Conservation (phyloP, 2,888 invertebrate species). For the Cactoblastis cactorum region DNA sequence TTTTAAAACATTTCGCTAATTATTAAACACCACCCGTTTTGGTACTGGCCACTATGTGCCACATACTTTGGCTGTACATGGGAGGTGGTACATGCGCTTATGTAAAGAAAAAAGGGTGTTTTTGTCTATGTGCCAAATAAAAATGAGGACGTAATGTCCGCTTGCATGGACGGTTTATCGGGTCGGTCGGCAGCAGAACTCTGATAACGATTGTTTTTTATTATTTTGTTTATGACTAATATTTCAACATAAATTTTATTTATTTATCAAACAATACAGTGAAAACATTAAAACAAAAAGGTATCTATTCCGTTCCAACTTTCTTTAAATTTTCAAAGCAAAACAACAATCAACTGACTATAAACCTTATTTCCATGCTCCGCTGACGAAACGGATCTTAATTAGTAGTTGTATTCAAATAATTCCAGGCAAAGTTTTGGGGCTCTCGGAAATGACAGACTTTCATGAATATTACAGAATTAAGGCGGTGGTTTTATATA, state of each 20-base stretch:
- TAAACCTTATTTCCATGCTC: constrained; percentile 31
- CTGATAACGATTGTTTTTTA: constrained; percentile 35
- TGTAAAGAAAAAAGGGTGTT: constrained; percentile 71
- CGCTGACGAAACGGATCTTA: constrained; percentile 32
- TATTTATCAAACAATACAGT: background rate
- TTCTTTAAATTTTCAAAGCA: background rate
- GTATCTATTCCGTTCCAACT: background rate
- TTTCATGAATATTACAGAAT: background rate
- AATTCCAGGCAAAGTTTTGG: background rate
- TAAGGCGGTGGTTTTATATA: background rate
- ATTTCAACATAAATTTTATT: background rate
- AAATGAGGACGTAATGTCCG: constrained; percentile 78
- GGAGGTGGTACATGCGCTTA: constrained; percentile 40
- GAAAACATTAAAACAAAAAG: background rate
- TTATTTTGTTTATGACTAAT: constrained; percentile 19
- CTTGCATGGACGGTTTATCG: constrained; percentile 69
- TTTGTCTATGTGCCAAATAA: constrained; percentile 79
- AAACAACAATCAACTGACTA: constrained; percentile 16
- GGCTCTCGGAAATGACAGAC: background rate
- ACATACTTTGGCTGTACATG: constrained; percentile 32
- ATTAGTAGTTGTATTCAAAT: constrained; percentile 28
- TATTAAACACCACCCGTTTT: constrained; percentile 57
- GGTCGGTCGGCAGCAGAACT: constrained; percentile 30
- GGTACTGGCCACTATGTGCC: constrained; percentile 47
- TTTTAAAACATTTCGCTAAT: constrained; percentile 73